phyloP scores from a whole-genome alignment of 2,113 vertebrate species.

The Trichechus manatus region DNA sequence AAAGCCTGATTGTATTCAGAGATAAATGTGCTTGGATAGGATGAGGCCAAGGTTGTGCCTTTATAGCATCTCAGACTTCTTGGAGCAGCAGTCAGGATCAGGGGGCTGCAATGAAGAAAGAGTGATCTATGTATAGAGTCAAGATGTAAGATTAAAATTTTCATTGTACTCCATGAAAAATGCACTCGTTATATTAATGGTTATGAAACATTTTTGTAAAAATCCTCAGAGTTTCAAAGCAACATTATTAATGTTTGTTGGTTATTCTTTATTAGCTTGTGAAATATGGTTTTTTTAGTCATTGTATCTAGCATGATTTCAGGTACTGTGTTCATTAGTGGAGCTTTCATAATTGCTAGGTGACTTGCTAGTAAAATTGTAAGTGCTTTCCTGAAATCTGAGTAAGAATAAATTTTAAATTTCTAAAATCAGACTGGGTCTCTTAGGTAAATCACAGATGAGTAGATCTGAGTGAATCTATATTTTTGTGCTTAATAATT shows the following conservation, averaged over 20 bases:
- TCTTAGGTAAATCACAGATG: constrained; percentile 59
- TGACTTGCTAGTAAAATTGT: background rate
- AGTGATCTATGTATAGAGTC: background rate
- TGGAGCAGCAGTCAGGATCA: background rate
- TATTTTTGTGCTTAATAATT: constrained; percentile 58
- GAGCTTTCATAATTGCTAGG: constrained; percentile 43
- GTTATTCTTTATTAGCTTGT: constrained; percentile 2
- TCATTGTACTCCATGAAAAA: background rate
- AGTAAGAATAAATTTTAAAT: constrained; percentile 58
- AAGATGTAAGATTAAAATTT: background rate
- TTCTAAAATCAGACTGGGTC: constrained; percentile 27
- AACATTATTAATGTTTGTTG: background rate
- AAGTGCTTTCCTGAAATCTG: constrained; percentile 21
- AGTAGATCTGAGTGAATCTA: constrained; percentile 48
- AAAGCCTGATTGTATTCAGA: background rate
- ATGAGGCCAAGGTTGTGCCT: background rate
- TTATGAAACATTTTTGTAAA: background rate
- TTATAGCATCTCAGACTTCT: background rate
- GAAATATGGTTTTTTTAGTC: background rate
- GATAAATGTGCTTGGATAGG: background rate
- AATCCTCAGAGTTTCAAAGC: background rate
- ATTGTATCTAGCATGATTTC: background rate
- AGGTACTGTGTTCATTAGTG: background rate
- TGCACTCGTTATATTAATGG: background rate
- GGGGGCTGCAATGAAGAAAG: fast-evolving